phyloP scores from a whole-genome alignment of 2,113 vertebrate genomes.

The Pygoscelis adeliae region DNA sequence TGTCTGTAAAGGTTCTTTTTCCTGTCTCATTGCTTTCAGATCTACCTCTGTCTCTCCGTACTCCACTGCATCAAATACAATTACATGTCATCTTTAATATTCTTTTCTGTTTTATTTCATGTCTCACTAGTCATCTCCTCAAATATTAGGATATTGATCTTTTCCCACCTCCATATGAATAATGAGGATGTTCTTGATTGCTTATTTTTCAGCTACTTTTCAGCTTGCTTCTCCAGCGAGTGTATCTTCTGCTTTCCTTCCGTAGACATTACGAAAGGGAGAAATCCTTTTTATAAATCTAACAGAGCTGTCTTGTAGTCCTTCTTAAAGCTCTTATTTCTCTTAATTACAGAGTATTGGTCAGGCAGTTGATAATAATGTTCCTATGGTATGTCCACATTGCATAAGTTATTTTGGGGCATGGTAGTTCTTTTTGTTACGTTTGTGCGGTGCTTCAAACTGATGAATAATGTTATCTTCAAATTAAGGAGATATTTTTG shows the following conservation, averaged over 20 bases:
- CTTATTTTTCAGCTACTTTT: neutral
- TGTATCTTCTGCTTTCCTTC: neutral
- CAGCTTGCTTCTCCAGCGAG: neutral
- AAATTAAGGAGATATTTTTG: neutral
- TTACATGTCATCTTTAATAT: conserved; percentile 20
- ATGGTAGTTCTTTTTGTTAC: neutral
- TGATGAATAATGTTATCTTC: neutral
- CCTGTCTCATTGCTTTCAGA: neutral
- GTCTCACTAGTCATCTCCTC: neutral
- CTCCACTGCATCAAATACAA: neutral
- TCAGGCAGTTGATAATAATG: neutral
- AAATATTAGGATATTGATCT: neutral
- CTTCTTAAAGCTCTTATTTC: neutral
- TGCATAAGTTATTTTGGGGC: neutral
- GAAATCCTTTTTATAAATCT: neutral
- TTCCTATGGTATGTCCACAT: neutral
- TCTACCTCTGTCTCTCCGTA: neutral
- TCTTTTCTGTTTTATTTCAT: conserved; percentile 8
- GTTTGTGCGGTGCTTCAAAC: neutral
- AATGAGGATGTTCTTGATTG: neutral
- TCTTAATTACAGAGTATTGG: neutral
- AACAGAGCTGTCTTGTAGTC: neutral
- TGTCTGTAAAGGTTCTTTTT: neutral
- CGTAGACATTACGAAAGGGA: neutral
- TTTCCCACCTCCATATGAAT: neutral